These are phyloP conservation scores for Myotis lucifugus DNA, from an alignment of 2,113 vertebrate species.

Conservation along the genomic window DNA sequence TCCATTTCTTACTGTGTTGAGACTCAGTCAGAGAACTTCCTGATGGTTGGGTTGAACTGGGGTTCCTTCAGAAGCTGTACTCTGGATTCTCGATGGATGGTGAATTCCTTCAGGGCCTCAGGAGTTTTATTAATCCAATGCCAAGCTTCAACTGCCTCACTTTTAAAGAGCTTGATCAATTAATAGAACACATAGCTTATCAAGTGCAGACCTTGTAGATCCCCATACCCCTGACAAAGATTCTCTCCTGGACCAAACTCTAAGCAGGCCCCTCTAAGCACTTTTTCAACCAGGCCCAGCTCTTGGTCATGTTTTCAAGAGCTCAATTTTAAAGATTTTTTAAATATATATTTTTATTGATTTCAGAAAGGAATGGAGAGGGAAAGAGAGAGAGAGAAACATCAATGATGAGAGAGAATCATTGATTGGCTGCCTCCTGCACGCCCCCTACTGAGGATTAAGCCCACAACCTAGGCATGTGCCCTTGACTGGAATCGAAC, in stretches of 20 bases:
- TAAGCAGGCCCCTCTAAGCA: not conserved
- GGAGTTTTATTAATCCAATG: not conserved
- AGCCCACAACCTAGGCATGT: no score
- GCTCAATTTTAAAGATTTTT: not conserved
- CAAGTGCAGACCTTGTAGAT: not conserved
- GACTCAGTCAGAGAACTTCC: not conserved
- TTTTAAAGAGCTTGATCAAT: not conserved
- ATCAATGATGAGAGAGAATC: no score
- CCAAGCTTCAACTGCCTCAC: not conserved
- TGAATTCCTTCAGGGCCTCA: not conserved
- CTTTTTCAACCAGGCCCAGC: not conserved
- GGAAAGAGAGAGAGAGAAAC: no score
- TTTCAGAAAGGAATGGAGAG: no score
- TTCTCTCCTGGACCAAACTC: not conserved
- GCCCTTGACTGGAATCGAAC: no score
- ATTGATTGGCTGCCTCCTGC: no score
- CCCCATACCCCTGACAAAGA: not conserved
- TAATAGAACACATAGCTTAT: not conserved
- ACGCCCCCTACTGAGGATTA: no score
- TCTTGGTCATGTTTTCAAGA: not conserved
- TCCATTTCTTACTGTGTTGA: not conserved
- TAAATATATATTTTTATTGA: no score
- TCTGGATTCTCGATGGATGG: not conserved
- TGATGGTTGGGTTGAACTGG: not conserved
- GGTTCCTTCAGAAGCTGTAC: not conserved